Evolutionary conservation across 2,888 invertebrate genomes (phyloP).

Genomic region (Nudaria mundana): DNA sequence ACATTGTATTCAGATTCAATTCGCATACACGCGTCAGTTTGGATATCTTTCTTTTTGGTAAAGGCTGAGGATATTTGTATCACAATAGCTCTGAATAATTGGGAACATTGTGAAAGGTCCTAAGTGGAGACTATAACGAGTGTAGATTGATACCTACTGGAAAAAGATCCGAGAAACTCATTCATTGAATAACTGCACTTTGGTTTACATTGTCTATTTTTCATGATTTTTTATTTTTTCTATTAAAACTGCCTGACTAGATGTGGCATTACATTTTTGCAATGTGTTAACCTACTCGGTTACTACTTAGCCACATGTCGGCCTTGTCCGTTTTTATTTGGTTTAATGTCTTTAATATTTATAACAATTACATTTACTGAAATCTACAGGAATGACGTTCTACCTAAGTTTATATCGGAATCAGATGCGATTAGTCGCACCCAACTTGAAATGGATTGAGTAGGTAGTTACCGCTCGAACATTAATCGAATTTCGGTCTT

Average conservation of each 20-base stretch:
- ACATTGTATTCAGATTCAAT: slow-evolving; percentile 65
- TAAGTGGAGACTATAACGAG: slow-evolving; percentile 11
- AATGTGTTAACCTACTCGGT: too few relatives aligned
- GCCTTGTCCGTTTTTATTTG: too few relatives aligned
- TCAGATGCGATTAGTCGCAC: slow-evolving; percentile 60
- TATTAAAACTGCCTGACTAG: too few relatives aligned
- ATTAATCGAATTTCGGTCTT: slow-evolving; percentile 75
- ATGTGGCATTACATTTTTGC: too few relatives aligned
- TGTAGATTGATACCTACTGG: too few relatives aligned
- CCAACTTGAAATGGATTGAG: slow-evolving; percentile 56
- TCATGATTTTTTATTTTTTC: too few relatives aligned
- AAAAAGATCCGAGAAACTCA: too few relatives aligned
- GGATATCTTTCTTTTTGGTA: slow-evolving; percentile 47
- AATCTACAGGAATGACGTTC: slow-evolving; percentile 20
- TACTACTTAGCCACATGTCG: too few relatives aligned
- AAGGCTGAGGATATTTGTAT: slow-evolving; percentile 27
- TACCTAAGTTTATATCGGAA: slow-evolving; percentile 42
- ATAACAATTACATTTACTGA: too few relatives aligned
- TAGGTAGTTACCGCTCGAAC: slow-evolving; percentile 54
- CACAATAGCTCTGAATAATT: slow-evolving; percentile 28
- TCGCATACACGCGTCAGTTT: slow-evolving; percentile 50
- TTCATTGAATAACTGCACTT: too few relatives aligned
- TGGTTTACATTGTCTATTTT: too few relatives aligned
- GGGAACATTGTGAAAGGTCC: slow-evolving; percentile 21
- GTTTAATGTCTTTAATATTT: too few relatives aligned